phyloP scores from a whole-genome alignment of 2,797 vertebrate genomes.

The Micromesistius poutassou region DNA sequence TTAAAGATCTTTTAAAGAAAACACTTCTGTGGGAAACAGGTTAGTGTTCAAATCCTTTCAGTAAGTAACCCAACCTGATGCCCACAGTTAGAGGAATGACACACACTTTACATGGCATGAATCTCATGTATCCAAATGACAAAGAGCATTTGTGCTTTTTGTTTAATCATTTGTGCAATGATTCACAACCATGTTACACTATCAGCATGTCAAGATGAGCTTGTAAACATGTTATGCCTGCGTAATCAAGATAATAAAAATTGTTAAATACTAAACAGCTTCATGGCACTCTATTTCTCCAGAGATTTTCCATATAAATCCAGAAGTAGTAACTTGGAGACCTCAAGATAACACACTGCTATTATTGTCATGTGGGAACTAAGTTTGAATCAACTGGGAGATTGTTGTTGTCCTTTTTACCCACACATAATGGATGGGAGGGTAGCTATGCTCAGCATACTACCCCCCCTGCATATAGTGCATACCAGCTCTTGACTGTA shows the following conservation, averaged over 20 bases:
- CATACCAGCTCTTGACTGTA: constrained; percentile 14
- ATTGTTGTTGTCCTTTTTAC: neutral
- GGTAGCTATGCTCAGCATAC: neutral
- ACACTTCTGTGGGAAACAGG: neutral
- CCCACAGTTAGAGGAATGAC: too few species aligned
- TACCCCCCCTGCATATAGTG: constrained; percentile 11
- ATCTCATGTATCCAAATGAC: neutral
- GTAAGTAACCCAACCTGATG: neutral
- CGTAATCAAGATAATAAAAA: neutral
- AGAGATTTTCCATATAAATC: neutral
- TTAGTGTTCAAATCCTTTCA: neutral
- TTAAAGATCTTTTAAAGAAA: constrained; percentile 3
- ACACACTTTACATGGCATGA: neutral
- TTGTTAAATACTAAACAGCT: neutral
- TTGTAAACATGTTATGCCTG: neutral
- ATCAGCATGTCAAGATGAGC: neutral
- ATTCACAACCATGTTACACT: neutral
- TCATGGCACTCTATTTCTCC: neutral
- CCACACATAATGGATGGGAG: constrained; percentile 1
- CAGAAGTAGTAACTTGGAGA: constrained; percentile 1
- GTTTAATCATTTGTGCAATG: neutral
- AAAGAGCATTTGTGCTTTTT: neutral
- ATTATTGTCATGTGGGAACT: constrained; percentile 3
- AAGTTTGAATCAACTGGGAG: neutral
- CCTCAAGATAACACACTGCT: constrained; percentile 2